These are phyloP conservation scores for Nesogale talazaci DNA, from an alignment of 2,113 vertebrate species.

Conservation along the genomic window DNA sequence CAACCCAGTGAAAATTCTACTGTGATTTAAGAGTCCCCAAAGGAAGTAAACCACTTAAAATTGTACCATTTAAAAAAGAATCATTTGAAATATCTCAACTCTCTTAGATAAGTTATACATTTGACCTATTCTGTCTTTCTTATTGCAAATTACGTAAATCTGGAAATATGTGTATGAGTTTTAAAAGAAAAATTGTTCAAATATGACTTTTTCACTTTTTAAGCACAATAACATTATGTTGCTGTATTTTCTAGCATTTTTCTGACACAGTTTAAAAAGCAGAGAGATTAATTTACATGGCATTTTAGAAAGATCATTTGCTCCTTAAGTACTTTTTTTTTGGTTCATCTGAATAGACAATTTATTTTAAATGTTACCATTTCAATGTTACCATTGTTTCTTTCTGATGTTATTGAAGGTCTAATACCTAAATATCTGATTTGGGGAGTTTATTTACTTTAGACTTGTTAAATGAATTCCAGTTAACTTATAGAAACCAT, in stretches of 20 bases:
- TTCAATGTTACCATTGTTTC: background rate
- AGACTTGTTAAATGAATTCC: background rate
- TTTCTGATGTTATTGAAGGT: background rate
- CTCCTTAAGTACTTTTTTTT: constrained; percentile 28
- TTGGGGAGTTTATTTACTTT: background rate
- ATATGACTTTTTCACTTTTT: background rate
- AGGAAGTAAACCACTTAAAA: constrained; percentile 10
- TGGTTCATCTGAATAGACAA: background rate
- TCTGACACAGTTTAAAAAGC: constrained; percentile 10
- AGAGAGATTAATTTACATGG: background rate
- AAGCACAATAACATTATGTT: background rate
- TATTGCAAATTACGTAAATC: constrained; percentile 13
- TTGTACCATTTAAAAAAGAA: background rate
- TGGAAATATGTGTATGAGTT: background rate
- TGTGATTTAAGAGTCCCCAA: background rate
- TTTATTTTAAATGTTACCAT: background rate
- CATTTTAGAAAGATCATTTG: constrained; percentile 30
- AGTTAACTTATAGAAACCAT: background rate
- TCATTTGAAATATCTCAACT: constrained; percentile 30
- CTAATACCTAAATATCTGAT: background rate
- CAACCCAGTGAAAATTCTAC: background rate
- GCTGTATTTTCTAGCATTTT: background rate
- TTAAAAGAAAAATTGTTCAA: background rate
- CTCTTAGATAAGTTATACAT: constrained; percentile 30
- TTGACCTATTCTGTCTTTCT: constrained; percentile 9